Conservation (phyloP, 1,140 invertebrate genomes). For the Drosophila tropicalis region DNA sequence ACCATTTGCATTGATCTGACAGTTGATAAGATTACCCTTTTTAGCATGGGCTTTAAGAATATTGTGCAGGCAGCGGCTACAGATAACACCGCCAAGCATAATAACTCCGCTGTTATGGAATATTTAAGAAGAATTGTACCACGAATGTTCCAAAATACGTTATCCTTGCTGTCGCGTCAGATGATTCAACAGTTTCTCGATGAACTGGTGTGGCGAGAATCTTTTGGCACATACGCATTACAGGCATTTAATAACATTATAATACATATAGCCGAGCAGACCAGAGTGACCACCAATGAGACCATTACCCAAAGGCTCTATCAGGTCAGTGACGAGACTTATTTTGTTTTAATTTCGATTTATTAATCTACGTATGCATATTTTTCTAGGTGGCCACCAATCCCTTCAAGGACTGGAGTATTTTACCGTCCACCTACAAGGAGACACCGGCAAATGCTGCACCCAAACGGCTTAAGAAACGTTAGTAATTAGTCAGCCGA, state of each 20-base stretch:
- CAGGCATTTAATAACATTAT: conserved; percentile 93
- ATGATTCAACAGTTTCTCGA: conserved; percentile 95
- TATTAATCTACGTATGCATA: conserved; percentile 15
- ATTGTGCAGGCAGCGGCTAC: conserved; percentile 88
- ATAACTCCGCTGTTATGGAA: conserved; percentile 93
- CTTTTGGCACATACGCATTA: conserved; percentile 89
- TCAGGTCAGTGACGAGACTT: conserved; percentile 84
- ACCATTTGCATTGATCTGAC: conserved; percentile 92
- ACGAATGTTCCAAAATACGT: conserved; percentile 94
- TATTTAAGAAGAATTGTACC: conserved; percentile 93
- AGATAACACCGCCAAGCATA: conserved; percentile 85
- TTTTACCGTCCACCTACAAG: conserved; percentile 83
- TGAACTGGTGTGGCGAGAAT: conserved; percentile 91
- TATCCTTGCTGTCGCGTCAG: conserved; percentile 91
- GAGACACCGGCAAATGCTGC: conserved; percentile 75
- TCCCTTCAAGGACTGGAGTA: conserved; percentile 92
- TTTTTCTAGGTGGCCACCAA: conserved; percentile 87
- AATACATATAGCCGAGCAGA: conserved; percentile 90
- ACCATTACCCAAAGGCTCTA: conserved; percentile 83
- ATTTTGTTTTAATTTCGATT: conserved; percentile 79
- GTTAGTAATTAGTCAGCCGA: conserved; percentile 68
- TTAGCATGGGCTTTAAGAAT: conserved; percentile 90
- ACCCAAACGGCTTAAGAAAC: conserved; percentile 82
- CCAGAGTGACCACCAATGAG: conserved; percentile 85
- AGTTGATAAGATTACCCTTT: conserved; percentile 90